These are phyloP conservation scores for Lagopus muta DNA, from an alignment of 2,113 vertebrate genomes.

Conservation along the genomic window DNA sequence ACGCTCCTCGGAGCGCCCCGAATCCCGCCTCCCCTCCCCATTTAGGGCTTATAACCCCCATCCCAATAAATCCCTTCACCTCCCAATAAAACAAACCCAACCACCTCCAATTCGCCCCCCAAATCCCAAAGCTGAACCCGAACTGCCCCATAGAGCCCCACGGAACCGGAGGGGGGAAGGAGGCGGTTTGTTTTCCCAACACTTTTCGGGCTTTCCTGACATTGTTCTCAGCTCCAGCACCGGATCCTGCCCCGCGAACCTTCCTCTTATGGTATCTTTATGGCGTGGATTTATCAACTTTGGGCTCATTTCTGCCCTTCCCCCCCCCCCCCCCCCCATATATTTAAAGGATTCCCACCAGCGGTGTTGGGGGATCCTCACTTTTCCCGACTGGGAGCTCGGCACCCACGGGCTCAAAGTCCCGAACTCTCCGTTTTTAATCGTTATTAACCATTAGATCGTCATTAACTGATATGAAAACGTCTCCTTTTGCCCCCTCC, in stretches of 20 bases:
- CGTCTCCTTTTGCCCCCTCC: no score
- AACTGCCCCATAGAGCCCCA: neutral
- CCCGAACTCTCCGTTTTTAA: no score
- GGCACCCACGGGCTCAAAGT: no score
- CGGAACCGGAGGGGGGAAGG: neutral
- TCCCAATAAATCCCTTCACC: neutral
- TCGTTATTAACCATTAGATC: no score
- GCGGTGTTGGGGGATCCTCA: neutral
- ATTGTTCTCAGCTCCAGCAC: slow-evolving; percentile 29
- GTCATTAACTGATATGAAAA: no score
- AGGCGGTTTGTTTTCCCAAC: neutral
- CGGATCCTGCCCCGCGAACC: neutral
- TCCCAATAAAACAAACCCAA: neutral
- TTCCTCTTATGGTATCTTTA: neutral
- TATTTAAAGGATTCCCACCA: neutral
- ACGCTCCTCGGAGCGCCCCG: no score
- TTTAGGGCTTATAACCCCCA: neutral
- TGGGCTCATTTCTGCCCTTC: neutral
- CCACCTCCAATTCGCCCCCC: neutral
- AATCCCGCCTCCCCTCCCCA: neutral
- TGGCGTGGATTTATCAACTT: neutral
- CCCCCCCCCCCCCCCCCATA: neutral
- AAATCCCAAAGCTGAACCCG: neutral
- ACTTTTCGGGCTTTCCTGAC: slow-evolving; percentile 58
- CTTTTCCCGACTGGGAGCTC: neutral